Evolutionary conservation across 2,888 invertebrate species (phyloP), one percentile per base, ranked within the genome.

Genomic region (Deilephila porcellus): DNA sequence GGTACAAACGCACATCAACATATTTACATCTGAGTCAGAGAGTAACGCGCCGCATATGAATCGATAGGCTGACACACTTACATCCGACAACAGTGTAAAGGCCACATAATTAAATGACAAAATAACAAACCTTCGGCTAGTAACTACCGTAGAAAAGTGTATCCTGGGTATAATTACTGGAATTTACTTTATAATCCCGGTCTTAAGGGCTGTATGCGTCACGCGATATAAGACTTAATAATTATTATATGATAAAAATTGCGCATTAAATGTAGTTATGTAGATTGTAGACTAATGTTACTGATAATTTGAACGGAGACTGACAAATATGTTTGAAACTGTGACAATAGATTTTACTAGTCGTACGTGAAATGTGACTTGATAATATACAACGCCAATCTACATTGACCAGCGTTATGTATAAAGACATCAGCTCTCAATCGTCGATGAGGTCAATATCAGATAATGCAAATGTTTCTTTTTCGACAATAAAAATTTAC

Each of bases 231-330:
- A 59, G 56, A 34, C 63, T 56, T 73, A 67, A 32, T 32, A 32
- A 37, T 71, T 29, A 59, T 67, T 72, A 67, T 59, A 11, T 20
- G 72, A 73, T 73, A 73, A 73, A 45, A 11, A 45, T 34, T 25
- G 6, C 25, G 59, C 19, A 14, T 19, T 72, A 20, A 29, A 17
- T 71, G 64, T 37, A 37, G 19, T 45, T 73, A 25, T 45, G 20
- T 14, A 59, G 37, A 19, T 32, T 45, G 20, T 14, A 59, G 37
- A 19, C 53, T 53, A 45, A 37, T 53, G 20, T 19, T 25, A 34
- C 34, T 59, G 67, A 73, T 73, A 67, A 73, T 32, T 45, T 45
- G 3, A 59, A 37, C 19, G 56, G 56, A 67, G 25, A 72, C 14
- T 25, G 53, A 60, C 25, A 59, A 70, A 56, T 2, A n/a, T 11